Percentiles rank a stretch among this genome's conserved stretches.
These are phyloP conservation scores for Castor canadensis DNA, from an alignment of 2,113 vertebrate species.

Conservation along the genomic window DNA sequence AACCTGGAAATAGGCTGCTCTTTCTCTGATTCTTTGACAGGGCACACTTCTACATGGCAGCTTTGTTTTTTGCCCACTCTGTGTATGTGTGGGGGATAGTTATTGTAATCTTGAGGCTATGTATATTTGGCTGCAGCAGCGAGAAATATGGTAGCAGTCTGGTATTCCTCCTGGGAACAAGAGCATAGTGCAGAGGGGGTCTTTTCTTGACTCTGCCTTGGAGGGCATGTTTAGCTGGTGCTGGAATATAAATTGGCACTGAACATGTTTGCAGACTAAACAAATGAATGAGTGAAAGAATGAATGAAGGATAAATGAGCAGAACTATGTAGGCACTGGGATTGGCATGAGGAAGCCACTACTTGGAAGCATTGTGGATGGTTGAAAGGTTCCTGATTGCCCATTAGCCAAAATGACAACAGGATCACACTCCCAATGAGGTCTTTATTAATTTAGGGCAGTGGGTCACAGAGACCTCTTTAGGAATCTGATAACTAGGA, in stretches of 20 bases:
- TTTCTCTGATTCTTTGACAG: neutral
- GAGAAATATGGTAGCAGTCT: neutral
- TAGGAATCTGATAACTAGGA: constrained; percentile 53
- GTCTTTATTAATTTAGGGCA: constrained; percentile 67
- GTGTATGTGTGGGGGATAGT: neutral
- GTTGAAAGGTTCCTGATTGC: constrained; percentile 42
- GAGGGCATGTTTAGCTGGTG: constrained; percentile 4
- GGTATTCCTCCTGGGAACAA: constrained; percentile 1
- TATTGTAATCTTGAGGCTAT: neutral
- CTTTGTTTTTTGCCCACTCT: neutral
- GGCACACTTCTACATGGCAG: neutral
- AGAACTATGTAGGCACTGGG: constrained; percentile 8
- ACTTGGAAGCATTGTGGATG: constrained; percentile 41
- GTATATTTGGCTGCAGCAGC: neutral
- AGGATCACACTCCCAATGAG: constrained; percentile 46
- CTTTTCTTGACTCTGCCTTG: neutral
- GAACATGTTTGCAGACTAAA: constrained; percentile 35
- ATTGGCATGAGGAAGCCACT: constrained; percentile 13
- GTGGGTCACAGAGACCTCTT: constrained; percentile 46
- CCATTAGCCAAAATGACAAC: constrained; percentile 49
- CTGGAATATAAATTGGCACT: constrained; percentile 2
- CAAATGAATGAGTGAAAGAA: neutral
- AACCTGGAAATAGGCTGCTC: neutral
- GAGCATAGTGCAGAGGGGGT: neutral
- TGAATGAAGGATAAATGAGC: neutral